Base-by-base conservation (phyloP, 2,888 invertebrate species). In the Cotesia congregata region DNA sequence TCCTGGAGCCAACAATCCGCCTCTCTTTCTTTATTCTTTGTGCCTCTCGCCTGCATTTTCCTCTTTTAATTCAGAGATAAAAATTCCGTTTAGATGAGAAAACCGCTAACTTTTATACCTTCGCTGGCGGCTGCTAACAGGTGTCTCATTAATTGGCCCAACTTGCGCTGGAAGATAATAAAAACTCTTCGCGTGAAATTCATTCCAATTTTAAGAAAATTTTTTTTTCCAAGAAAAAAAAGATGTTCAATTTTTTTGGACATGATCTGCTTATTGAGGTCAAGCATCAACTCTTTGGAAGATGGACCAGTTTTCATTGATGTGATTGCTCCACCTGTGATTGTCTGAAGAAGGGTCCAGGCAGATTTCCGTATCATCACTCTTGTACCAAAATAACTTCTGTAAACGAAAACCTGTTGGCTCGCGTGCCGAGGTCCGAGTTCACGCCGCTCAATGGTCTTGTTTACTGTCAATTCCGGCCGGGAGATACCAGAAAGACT, bases 251-350 rank as follows among this genome's bases (percentile, higher is more conserved):
- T 30, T 30, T 30, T 65, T 64, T 69, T 30, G n/a, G 38, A 61
- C 76, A 20, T 61, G 67, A 74, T 77, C 77, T 64, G 64, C 67
- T 60, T 59, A 76, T 68, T 65, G 69, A 12, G 65, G 61, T 40
- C 67, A 59, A 64, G 40, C 64, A 3, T 50, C 15, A 65, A 65
- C 15, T 20, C 1, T 20, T 2, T 15, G 6, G 6, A 38, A 69
- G 72, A 81, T 88, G 88, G 87, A 88, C 88, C 87, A 88, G 89
- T 88, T 89, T 86, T 4, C 4, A 30, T 30, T 30, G 30, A 30
- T 3, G 30, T 2, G 30, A 2, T 30, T 17, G 17, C 20, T 20
- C 79, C 89, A 89, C 89, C 88, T 89, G 89, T n/a, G n/a, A n/a
- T n/a, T n/a, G 89, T 87, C 81, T 85, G 75, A 83, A 86, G 80